Conservation (phyloP, 2,888 invertebrate genomes). For the Hemaris fuciformis region DNA sequence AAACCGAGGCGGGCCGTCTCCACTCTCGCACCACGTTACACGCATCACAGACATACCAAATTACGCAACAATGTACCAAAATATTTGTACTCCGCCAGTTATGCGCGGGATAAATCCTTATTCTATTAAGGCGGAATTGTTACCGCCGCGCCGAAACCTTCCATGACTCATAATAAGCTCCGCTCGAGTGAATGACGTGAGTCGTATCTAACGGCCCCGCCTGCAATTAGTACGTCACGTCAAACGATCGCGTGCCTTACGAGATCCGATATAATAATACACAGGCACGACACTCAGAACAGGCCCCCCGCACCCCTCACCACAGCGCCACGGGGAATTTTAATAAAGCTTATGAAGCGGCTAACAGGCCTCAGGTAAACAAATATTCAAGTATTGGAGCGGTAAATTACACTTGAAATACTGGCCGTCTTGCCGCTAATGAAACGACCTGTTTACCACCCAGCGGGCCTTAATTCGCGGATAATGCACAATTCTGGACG, state of each 20-base stretch:
- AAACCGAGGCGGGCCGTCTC: slow-evolving; percentile 27
- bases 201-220: slow-evolving; percentile 44
- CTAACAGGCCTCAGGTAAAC: slow-evolving; percentile 30
- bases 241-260: slow-evolving; percentile 64
- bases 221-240: slow-evolving; percentile 63
- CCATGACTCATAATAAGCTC: slow-evolving; percentile 34
- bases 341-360: slow-evolving; percentile 48
- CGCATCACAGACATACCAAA: slow-evolving; percentile 38
- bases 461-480: slow-evolving; percentile 21
- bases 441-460: slow-evolving; percentile 18
- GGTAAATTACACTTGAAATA: slow-evolving; percentile 34
- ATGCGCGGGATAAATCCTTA: slow-evolving; percentile 30
- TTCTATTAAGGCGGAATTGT: slow-evolving; percentile 36
- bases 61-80: slow-evolving; percentile 37
- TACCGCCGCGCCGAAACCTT: slow-evolving; percentile 18
- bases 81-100: slow-evolving; percentile 32
- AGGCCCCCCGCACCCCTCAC: slow-evolving; percentile 40
- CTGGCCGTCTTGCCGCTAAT: slow-evolving; percentile 27
- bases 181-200: slow-evolving; percentile 41
- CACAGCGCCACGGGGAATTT: slow-evolving; percentile 36
- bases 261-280: slow-evolving; percentile 63
- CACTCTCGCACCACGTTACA: slow-evolving; percentile 28
- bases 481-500: slow-evolving; percentile 11
- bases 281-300: slow-evolving; percentile 54
- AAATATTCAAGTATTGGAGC: slow-evolving; percentile 31